Conservation (phyloP, 2,113 vertebrate genomes). For the Phrynosoma blainvillii region DNA sequence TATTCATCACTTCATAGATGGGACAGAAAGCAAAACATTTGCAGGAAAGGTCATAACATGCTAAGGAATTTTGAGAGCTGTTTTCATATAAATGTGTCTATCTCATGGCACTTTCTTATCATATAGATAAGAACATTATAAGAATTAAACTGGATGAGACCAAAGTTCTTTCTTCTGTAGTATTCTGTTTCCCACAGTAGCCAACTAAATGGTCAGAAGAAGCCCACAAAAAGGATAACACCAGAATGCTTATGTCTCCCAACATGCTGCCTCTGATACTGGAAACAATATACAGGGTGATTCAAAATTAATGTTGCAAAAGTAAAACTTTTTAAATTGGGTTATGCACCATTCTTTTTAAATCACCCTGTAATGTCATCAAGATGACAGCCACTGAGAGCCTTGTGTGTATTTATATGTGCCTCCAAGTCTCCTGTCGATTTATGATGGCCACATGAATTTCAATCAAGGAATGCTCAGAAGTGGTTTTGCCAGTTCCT, state of each 20-base stretch:
- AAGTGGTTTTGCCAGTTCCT: too few relatives aligned
- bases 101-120: not conserved
- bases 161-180: not conserved
- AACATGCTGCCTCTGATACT: not conserved
- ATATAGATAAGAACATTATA: not conserved
- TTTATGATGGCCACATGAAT: too few relatives aligned
- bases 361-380: too few relatives aligned
- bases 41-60: not conserved
- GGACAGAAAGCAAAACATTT: not conserved
- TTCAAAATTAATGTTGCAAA: too few relatives aligned
- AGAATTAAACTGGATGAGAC: not conserved
- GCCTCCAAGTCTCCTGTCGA: too few relatives aligned
- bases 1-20: not conserved
- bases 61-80: not conserved
- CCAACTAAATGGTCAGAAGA: not conserved
- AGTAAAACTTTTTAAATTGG: too few relatives aligned
- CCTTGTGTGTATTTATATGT: not conserved
- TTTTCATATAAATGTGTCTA: not conserved
- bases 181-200: not conserved
- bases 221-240: not conserved
- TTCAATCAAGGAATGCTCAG: too few relatives aligned
- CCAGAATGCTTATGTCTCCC: too few relatives aligned
- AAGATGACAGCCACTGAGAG: not conserved
- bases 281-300: not conserved
- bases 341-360: too few relatives aligned